phyloP scores from a whole-genome alignment of 2,888 invertebrate genomes.

The Disparrhopalites patrizii region DNA sequence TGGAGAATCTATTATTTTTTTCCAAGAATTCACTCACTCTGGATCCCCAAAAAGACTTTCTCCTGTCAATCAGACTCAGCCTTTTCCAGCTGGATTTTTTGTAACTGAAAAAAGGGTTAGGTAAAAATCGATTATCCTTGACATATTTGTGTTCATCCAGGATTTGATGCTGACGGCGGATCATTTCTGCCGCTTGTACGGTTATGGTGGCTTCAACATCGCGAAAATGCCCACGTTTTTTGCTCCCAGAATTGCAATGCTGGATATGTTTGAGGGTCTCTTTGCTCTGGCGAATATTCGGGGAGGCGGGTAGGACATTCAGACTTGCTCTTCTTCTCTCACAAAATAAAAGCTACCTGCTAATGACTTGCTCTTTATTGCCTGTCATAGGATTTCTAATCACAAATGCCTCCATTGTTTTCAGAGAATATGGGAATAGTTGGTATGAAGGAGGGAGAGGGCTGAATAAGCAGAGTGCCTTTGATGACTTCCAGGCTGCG shows the following conservation, averaged over 20 bases:
- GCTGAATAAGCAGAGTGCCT: slow-evolving; percentile 25
- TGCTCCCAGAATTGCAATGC: neutral
- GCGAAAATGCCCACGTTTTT: slow-evolving; percentile 4
- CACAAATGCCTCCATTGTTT: neutral
- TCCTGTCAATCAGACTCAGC: no score
- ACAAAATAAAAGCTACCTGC: neutral
- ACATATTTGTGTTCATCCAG: no score
- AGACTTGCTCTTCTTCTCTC: neutral
- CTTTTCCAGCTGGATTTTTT: no score
- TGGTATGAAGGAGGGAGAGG: slow-evolving; percentile 27
- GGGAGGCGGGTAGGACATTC: slow-evolving; percentile 32
- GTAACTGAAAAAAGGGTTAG: no score
- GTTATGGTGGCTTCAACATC: slow-evolving; percentile 72
- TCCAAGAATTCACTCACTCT: no score
- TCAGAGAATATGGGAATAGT: slow-evolving; percentile 30
- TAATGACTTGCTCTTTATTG: neutral
- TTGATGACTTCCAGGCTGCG: slow-evolving; percentile 54
- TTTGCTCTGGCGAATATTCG: slow-evolving; percentile 23
- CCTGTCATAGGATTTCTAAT: neutral
- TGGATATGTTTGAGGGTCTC: slow-evolving; percentile 13
- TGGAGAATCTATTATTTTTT: no score
- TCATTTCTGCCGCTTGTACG: slow-evolving; percentile 62
- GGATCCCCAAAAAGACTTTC: no score
- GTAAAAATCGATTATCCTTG: no score
- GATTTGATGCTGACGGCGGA: neutral